Conservation (phyloP, 2,113 vertebrate species). For the Dipodomys stephensi region DNA sequence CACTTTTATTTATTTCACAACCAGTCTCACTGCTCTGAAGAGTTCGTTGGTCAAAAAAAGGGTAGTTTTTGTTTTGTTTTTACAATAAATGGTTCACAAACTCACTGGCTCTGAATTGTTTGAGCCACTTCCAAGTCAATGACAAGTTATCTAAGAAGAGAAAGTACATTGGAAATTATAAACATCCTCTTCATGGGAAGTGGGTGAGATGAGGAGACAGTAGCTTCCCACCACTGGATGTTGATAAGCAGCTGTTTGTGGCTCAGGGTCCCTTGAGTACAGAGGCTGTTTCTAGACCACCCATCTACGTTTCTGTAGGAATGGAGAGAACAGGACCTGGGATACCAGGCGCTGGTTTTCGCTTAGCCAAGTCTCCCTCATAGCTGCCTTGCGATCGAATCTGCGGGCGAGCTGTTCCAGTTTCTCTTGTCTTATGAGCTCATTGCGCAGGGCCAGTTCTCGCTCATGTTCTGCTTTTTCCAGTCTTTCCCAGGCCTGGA, state of each 20-base stretch:
- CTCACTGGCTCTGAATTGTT: conserved; percentile 49
- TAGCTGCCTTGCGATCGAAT: conserved; percentile 98
- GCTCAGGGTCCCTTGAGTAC: not conserved
- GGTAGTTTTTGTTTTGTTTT: not conserved
- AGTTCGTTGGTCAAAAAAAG: not conserved
- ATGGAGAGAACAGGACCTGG: conserved; percentile 88
- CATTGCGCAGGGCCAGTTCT: conserved; percentile 96
- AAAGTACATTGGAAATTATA: conserved; percentile 11
- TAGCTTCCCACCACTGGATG: not conserved
- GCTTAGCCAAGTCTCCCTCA: conserved; percentile 99
- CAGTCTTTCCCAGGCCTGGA: conserved; percentile 97
- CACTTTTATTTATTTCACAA: conserved; percentile 43
- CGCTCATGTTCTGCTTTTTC: conserved; percentile 99
- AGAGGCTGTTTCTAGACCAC: not conserved
- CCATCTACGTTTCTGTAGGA: not conserved
- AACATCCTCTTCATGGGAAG: conserved; percentile 65
- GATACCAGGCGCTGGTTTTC: conserved; percentile 98
- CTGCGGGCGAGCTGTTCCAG: conserved; percentile 97
- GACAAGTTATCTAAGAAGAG: conserved; percentile 56
- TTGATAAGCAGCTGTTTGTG: not conserved
- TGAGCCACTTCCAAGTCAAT: conserved; percentile 40
- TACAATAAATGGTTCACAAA: conserved; percentile 44
- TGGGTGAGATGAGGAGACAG: not conserved
- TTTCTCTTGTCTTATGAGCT: conserved; percentile 98
- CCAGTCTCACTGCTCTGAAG: not conserved